Conservation (phyloP, 2,888 invertebrate species). For the Coelogynopora nodosa region DNA sequence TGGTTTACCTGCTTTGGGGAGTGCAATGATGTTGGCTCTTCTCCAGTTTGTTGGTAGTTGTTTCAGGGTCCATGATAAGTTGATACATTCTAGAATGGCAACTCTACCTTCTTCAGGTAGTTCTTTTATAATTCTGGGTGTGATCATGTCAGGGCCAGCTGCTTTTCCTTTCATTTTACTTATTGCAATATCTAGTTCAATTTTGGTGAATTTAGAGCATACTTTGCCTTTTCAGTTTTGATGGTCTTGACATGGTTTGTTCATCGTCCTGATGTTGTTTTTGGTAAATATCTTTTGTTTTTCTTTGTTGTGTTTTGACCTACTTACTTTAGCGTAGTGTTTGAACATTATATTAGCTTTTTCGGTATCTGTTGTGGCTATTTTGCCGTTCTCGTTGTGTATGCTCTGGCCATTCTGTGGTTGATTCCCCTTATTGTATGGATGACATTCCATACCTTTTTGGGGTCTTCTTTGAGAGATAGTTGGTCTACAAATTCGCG, state of each 20-base stretch:
- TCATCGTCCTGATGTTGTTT: not conserved
- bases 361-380: not conserved
- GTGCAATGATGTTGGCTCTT: not conserved
- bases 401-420: slow-evolving; percentile 11
- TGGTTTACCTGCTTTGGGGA: slow-evolving; percentile 18
- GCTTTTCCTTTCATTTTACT: not conserved
- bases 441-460: slow-evolving; percentile 1
- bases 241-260: not conserved
- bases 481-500: not conserved
- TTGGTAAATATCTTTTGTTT: not conserved
- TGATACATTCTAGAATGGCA: not conserved
- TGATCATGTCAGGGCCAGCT: slow-evolving; percentile 22
- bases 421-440: slow-evolving; percentile 22
- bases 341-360: slow-evolving; percentile 16
- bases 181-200: not conserved
- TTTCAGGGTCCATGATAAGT: not conserved
- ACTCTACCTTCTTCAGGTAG: not conserved
- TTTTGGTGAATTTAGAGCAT: not conserved
- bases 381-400: not conserved
- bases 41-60: not conserved
- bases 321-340: slow-evolving; percentile 12
- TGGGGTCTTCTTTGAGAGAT: not conserved
- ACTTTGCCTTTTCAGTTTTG: slow-evolving; percentile 1
- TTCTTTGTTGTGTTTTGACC: not conserved
- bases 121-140: not conserved